Conservation (phyloP, 2,797 vertebrate species). For the Propithecus perrieri region DNA sequence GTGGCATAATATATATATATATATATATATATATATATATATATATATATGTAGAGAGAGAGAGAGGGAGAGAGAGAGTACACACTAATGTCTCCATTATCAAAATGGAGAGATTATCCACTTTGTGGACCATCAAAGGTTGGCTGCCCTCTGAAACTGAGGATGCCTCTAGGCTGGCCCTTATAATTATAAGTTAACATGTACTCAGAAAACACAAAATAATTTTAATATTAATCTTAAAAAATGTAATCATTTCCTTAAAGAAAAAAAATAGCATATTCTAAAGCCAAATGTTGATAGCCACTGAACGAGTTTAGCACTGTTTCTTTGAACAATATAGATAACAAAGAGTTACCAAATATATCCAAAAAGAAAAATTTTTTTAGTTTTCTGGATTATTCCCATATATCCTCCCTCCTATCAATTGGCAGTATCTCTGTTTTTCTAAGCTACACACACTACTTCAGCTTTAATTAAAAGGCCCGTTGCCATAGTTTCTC, state of each 20-base stretch:
- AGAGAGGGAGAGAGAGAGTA: not conserved
- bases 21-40: not conserved
- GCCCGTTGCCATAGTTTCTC: slow-evolving; percentile 78
- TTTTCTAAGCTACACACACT: slow-evolving; percentile 66
- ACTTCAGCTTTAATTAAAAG: slow-evolving; percentile 78
- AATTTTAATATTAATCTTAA: not conserved
- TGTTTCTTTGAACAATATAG: not conserved
- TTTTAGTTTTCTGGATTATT: slow-evolving; percentile 52
- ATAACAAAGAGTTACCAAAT: slow-evolving; percentile 43
- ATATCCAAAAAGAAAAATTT: not conserved
- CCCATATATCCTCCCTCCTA: slow-evolving; percentile 12
- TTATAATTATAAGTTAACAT: not conserved
- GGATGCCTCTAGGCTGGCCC: not conserved
- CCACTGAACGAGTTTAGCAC: not conserved
- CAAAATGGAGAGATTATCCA: not conserved
- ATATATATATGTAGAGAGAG: rapidly evolving
- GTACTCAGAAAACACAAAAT: slow-evolving; percentile 21
- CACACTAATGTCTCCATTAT: not conserved
- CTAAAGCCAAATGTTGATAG: slow-evolving; percentile 19
- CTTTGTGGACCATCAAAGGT: not conserved
- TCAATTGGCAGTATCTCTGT: slow-evolving; percentile 63
- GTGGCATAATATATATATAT: not conserved
- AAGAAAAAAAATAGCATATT: not conserved
- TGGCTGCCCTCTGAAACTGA: not conserved
- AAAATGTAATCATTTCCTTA: slow-evolving; percentile 10